Base-by-base conservation (phyloP, 92 coral and sea anemone genomes). In the Palythoa caribaeorum region DNA sequence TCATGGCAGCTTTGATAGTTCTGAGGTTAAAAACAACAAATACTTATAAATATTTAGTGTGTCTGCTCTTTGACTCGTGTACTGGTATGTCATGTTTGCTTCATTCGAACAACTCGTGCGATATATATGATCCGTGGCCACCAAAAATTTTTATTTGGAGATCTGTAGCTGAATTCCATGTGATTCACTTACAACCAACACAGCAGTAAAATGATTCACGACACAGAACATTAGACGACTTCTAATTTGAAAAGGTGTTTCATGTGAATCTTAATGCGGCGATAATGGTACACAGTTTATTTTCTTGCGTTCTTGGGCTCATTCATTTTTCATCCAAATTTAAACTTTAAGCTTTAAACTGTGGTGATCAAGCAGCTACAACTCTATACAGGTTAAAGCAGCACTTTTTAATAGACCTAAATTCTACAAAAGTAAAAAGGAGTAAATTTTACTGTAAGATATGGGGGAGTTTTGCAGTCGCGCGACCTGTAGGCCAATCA, bases 71-170 rank as follows among this genome's bases (percentile, higher is more conserved):
- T 70, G 65, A 59, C 65, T 59, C 65, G 75, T 35, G 48, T 35
- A 38, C 75, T 36, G 75, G 44, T 70, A 12, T 36, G 40, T 70
- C 37, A 70, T 36, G 16, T 36, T 70, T 4, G 1, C 17, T 70
- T 9, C 12, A 70, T 35, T 70, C 47, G 28, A 70, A 70, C 75
- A 38, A 70, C 75, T 70, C 73, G 38, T 68, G 73, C 75, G 36
- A 21, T 63, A 1, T 6, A 16, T 6, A 16, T 6, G 20, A 63
- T 17, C 65, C n/a, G n/a, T 59, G 3, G 65, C 65, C 16, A 59
- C 16, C 16, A n/a, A 9, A 12, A 59, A 14, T 1, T 59, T 9
- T 14, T 14, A 59, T 5, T 59, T 59, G 5, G 2, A 59, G 65
- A 14, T 59, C 6, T 59, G 65, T 59, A n/a, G n/a, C n/a, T 59